Evolutionary conservation across 2,797 vertebrate genomes (phyloP), one percentile per base, ranked within the genome.

Genomic region (Pogonophryne albipinna): DNA sequence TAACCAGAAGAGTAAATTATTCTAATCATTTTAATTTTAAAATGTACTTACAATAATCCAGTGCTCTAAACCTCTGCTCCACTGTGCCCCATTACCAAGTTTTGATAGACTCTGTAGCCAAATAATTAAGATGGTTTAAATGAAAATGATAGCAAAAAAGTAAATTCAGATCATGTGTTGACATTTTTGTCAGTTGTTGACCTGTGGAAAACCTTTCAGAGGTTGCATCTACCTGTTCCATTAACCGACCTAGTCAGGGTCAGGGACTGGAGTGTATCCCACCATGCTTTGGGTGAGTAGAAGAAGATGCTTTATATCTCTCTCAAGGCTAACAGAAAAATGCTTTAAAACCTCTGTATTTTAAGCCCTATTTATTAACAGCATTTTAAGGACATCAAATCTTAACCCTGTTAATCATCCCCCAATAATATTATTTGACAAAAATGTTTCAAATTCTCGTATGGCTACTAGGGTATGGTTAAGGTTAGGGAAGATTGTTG

Each of bases 401-500:
- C 15, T 46, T 12, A 42, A 53, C 9, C 2, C 20, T 5, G 10
- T 3, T 10, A 23, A 20, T 14, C 44, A 14, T n/a, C 27, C 19
- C 53, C 8, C 14, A 9, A 23, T 46, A 58, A 27, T 0, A 0
- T 14, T 51, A 12, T 50, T 3, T 6, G 15, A 49, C 46, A 13
- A 52, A 4, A 4, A 5, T 16, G 0, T 15, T 44, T 53, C 55
- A 69, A 46, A 53, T 59, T 58, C 23, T 11, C 15, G 1, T 51
- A 34, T 70, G 56, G 50, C 15, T 49, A 41, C 60, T 41, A 52
- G 0, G 3, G 19, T 45, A 51, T 34, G 42, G 12, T 45, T 20
- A 55, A 8, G 27, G 27, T 65, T 19, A 6, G 16, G 49, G 27
- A 55, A 10, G 58, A 77, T 74, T 65, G 47, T 82, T 44, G 0